Evolutionary conservation across 2,797 vertebrate genomes (phyloP).

Genomic region (Falco novaeseelandiae): DNA sequence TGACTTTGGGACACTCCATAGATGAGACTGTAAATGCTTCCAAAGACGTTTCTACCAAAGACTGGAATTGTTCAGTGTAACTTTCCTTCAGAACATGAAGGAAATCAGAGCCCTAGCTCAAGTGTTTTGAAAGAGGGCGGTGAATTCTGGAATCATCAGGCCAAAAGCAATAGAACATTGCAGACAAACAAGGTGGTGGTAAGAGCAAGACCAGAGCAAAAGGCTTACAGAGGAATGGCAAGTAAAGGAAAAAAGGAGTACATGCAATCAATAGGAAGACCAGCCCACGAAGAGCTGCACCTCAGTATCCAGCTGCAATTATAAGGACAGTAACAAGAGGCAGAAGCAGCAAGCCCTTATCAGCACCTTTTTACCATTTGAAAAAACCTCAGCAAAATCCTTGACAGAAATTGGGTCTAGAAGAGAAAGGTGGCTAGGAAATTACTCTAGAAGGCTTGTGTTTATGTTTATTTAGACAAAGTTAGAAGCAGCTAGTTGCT

Average conservation of each 20-base stretch:
- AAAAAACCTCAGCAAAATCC: not conserved
- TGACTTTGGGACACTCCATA: not conserved
- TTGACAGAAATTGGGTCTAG: not conserved
- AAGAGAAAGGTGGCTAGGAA: not conserved
- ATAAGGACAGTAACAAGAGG: not conserved
- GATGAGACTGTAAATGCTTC: not conserved
- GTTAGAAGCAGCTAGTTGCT: not conserved
- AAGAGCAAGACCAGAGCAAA: not conserved
- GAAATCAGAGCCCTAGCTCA: not conserved
- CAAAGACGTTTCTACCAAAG: not conserved
- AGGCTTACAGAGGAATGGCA: not conserved
- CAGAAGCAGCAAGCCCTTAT: not conserved
- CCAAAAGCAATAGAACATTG: not conserved
- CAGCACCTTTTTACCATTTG: not conserved
- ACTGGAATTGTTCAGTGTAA: not conserved
- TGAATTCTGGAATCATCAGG: not conserved
- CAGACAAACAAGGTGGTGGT: not conserved
- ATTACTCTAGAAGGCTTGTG: not conserved
- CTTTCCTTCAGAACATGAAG: not conserved
- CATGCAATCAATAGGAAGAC: not conserved
- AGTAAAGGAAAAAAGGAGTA: not conserved
- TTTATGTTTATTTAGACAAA: not conserved
- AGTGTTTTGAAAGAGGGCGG: not conserved
- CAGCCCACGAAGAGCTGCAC: not conserved
- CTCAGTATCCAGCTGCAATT: not conserved